These are phyloP conservation scores for Phengaris arion DNA, from an alignment of 2,888 invertebrate genomes.

Conservation along the genomic window DNA sequence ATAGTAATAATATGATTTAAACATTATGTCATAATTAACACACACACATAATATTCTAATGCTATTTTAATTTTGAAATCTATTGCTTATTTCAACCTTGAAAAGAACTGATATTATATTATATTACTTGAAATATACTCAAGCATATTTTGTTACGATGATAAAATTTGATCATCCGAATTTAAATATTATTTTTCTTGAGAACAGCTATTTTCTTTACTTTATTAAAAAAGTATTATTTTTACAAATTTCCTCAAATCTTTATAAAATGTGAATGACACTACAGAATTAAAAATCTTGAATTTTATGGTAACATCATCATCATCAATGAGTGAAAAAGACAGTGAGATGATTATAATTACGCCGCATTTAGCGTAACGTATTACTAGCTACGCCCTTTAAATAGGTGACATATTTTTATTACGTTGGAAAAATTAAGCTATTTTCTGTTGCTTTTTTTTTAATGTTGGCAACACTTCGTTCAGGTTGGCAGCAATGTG, in stretches of 20 bases:
- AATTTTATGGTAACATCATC: not conserved
- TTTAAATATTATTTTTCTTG: not conserved
- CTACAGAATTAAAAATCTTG: not conserved
- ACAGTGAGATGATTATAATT: not conserved
- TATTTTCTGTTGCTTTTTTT: not conserved
- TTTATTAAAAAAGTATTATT: not conserved
- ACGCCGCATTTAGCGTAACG: not conserved
- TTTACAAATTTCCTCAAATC: not conserved
- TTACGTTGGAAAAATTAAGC: not conserved
- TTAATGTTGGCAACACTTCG: slow-evolving; percentile 21
- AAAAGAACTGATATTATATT: not conserved
- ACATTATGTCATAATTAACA: slow-evolving; percentile 2
- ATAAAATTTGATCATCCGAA: not conserved
- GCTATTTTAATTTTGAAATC: not conserved
- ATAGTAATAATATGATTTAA: not conserved
- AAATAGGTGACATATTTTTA: not conserved
- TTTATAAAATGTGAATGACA: not conserved
- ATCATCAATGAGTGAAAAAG: not conserved
- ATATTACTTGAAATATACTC: not conserved
- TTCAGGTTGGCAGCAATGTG: slow-evolving; percentile 49
- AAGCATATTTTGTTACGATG: slow-evolving; percentile 15
- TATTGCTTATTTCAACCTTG: not conserved
- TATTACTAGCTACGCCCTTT: not conserved
- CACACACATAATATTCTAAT: not conserved
- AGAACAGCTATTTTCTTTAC: not conserved